Conservation (phyloP, 2,113 vertebrate genomes). For the Etheostoma cragini region DNA sequence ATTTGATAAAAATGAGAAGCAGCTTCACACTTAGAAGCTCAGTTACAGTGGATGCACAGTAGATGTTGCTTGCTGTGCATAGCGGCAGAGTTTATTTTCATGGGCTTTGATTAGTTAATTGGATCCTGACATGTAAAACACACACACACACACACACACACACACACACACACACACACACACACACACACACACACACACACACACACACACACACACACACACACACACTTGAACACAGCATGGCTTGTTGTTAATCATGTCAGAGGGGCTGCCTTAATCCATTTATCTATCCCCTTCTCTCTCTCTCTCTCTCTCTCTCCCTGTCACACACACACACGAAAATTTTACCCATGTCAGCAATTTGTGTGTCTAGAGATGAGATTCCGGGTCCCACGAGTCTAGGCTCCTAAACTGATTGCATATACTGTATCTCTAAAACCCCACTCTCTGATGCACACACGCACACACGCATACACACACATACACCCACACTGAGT, state of each 20-base stretch:
- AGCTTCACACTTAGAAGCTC: neutral
- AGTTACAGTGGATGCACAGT: neutral
- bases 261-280: conserved; percentile 30
- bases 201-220: neutral
- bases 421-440: neutral
- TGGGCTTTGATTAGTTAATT: conserved; percentile 37
- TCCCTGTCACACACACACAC: conserved; percentile 5
- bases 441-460: neutral
- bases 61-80: conserved; percentile 25
- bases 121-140: neutral
- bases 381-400: conserved; percentile 27
- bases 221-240: conserved; percentile 5
- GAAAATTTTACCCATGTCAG: no score
- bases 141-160: conserved; percentile 3
- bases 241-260: conserved; percentile 47
- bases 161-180: conserved; percentile 6
- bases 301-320: neutral
- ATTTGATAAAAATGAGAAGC: no score
- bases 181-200: conserved; percentile 13
- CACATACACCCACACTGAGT: neutral
- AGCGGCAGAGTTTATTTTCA: conserved; percentile 25
- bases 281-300: conserved; percentile 37
- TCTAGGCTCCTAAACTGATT: conserved; percentile 37
- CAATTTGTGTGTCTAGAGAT: no score
- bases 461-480: conserved; percentile 1